A percentile compares a stretch with the other conserved stretches of the same genome.
Conservation (phyloP, 2,888 invertebrate genomes). For the Andrena bucephala region DNA sequence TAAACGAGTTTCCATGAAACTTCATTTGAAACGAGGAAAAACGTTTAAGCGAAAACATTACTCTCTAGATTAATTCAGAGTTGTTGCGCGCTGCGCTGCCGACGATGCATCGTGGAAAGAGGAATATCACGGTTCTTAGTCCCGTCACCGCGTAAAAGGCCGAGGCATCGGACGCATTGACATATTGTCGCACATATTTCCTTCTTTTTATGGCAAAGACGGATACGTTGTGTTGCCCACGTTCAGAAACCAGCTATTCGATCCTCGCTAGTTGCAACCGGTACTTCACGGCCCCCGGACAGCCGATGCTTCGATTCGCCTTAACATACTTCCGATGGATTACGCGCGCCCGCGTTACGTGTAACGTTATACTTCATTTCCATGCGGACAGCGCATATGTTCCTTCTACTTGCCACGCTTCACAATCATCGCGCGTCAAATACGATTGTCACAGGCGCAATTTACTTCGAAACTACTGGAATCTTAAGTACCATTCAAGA, state of each 20-base stretch:
- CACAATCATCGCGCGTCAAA: no score
- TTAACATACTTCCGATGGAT: no score
- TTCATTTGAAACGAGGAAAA: conserved; percentile 25
- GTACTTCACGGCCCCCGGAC: no score
- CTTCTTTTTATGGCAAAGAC: not conserved
- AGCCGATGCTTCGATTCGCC: no score
- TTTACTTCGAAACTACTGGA: no score
- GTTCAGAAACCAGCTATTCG: not conserved
- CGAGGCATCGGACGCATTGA: conserved; percentile 1
- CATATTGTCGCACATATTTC: conserved; percentile 12
- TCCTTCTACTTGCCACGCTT: no score
- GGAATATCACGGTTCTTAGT: conserved; percentile 1
- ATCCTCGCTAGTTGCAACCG: not conserved
- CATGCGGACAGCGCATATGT: no score
- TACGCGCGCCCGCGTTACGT: no score
- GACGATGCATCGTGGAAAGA: not conserved
- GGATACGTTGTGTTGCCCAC: not conserved
- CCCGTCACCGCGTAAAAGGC: conserved; percentile 1
- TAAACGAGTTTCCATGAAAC: conserved; percentile 32
- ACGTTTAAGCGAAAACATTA: conserved; percentile 23
- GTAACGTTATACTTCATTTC: not conserved
- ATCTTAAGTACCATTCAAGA: no score
- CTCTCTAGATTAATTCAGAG: conserved; percentile 18
- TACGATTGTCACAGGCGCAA: no score
- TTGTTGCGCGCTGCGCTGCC: not conserved